Evolutionary conservation across 2,113 vertebrate genomes (phyloP), one percentile per base, ranked within the genome.

Genomic region (Himantopus leucocephalus): DNA sequence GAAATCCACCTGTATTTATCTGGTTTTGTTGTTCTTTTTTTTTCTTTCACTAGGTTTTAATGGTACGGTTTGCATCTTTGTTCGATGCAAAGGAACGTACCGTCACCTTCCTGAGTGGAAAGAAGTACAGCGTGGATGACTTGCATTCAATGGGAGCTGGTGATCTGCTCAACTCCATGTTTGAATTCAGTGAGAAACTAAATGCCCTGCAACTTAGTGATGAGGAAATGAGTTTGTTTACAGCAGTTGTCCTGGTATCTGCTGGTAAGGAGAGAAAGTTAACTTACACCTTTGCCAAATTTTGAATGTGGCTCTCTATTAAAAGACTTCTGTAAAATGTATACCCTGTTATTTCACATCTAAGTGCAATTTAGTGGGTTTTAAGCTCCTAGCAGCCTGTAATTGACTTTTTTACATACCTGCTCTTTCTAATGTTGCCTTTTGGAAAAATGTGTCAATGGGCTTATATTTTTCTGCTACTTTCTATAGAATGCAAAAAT

Each of bases 141-240:
- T 95, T 99, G 56, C 98, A 98, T 81, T 98, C 98, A 6, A 98
- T 99, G 97, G 99, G 99, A 80, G 99, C 99, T 27, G 99, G 99
- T 30, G 99, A 99, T 94, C 98, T 99, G 75, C 99, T 99, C 86
- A 99, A 98, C 96, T 99, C 99, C 45, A 99, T 99, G 99, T 99
- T 99, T 94, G 99, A 99, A 91, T 99, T 99, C 93, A 99, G 99
- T 64, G 99, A 99, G 97, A 99, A 99, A 94, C 98, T 99, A 37
- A 98, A 98, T 64, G 98, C 98, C 47, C 98, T 99, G 94, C 98
- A 98, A 39, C 99, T 99, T 50, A 98, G 98, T 62, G 97, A 99
- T 9, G 99, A 99, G 52, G 99, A 99, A 83, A 99, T 99, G 98
- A 99, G 99, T 96, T 98, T 99, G 89, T 99, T 99, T 97, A 99